A percentile compares a stretch with the other conserved stretches of the same genome.
Conservation (phyloP, 2,113 vertebrate species). For the Ageneiosus marmoratus region DNA sequence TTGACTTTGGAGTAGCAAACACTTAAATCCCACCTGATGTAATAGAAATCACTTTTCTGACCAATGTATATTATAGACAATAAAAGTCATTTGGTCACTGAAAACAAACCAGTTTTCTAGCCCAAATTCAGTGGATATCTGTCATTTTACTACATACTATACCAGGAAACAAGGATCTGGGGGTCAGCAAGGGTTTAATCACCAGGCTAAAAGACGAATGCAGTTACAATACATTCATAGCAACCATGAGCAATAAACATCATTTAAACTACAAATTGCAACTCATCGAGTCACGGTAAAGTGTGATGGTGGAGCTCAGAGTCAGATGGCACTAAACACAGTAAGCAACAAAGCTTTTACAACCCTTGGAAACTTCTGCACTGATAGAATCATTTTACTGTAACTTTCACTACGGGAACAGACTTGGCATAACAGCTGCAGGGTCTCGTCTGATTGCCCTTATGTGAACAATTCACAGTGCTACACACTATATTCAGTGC, state of each 20-base stretch:
- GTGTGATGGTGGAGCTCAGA: neutral
- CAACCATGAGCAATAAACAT: neutral
- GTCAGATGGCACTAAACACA: neutral
- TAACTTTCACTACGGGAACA: neutral
- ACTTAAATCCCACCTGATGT: neutral
- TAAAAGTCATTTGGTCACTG: neutral
- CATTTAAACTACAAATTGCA: neutral
- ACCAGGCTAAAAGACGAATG: neutral
- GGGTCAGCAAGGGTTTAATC: neutral
- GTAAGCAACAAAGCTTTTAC: neutral
- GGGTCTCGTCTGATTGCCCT: constrained; percentile 17
- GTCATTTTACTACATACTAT: neutral
- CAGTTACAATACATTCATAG: neutral
- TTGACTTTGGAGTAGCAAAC: neutral
- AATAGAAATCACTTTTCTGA: neutral
- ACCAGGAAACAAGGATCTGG: neutral
- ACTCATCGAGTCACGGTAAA: neutral
- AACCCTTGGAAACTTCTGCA: neutral
- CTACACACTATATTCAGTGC: constrained; percentile 28
- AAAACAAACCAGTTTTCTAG: neutral
- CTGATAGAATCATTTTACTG: neutral
- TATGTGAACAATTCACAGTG: constrained; percentile 10
- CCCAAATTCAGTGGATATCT: neutral
- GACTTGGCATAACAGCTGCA: constrained; percentile 31
- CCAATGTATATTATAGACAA: neutral